Evolutionary conservation across 1,140 invertebrate genomes (phyloP).

Genomic region (Goniozus legneri): DNA sequence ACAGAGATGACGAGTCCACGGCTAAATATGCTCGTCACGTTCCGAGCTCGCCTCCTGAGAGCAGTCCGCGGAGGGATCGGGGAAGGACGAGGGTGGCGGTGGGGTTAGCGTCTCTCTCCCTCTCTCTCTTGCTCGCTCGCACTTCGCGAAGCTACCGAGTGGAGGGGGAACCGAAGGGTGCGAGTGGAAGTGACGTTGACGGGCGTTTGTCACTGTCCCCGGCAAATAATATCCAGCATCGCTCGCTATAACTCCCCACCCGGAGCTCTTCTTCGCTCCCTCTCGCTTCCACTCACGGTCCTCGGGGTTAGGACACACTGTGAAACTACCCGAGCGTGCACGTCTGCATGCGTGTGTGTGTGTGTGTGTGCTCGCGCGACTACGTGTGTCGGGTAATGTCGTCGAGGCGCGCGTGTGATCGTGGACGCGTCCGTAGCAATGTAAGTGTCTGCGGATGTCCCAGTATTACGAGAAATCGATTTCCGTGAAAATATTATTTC

Average conservation of each 20-base stretch:
- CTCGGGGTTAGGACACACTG: conserved; percentile 13
- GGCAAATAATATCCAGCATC: conserved; percentile 51
- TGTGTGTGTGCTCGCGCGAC: too few species aligned
- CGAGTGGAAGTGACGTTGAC: conserved; percentile 48
- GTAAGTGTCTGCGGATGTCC: conserved; percentile 11
- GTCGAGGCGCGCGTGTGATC: neutral
- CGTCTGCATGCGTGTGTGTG: neutral
- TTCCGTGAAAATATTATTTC: too few species aligned
- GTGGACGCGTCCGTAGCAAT: neutral
- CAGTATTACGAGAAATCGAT: too few species aligned
- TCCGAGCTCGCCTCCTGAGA: conserved; percentile 27
- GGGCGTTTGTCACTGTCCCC: conserved; percentile 53
- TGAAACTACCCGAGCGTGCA: too few species aligned
- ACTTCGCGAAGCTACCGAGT: conserved; percentile 14
- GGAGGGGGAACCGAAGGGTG: conserved; percentile 21
- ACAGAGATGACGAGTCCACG: conserved; percentile 38
- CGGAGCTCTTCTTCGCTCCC: conserved; percentile 14
- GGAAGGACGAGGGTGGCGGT: conserved; percentile 4
- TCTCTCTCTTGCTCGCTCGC: too few species aligned
- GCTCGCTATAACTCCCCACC: conserved; percentile 23
- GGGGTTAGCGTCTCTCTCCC: neutral
- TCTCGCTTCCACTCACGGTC: conserved; percentile 9
- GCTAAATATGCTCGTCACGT: conserved; percentile 45
- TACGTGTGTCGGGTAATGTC: too few species aligned
- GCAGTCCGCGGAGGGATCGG: conserved; percentile 3